phyloP scores from a whole-genome alignment of 1,140 invertebrate genomes.

The Drosophila grimshawi region DNA sequence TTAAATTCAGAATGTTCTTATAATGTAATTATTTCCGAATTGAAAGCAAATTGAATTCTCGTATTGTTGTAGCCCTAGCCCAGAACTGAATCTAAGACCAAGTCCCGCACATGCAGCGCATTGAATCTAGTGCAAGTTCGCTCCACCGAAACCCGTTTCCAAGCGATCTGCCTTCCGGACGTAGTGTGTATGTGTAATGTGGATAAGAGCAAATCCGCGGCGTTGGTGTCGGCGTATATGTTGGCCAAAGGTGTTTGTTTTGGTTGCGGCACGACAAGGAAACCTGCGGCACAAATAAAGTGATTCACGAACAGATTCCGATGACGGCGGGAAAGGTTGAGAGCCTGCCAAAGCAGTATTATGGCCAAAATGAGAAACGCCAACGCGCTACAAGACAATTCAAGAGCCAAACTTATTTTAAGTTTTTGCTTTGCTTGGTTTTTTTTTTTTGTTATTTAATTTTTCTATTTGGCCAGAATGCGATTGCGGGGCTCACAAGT shows the following conservation, averaged over 20 bases:
- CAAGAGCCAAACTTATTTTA: slow-evolving; percentile 45
- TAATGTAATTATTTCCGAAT: neutral
- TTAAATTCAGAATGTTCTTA: neutral
- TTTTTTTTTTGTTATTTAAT: slow-evolving; percentile 3
- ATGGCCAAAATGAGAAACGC: slow-evolving; percentile 55
- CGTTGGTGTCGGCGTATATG: slow-evolving; percentile 46
- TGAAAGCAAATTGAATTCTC: slow-evolving; percentile 1
- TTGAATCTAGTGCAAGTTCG: slow-evolving; percentile 80
- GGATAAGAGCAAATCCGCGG: slow-evolving; percentile 10
- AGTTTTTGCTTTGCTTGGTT: neutral
- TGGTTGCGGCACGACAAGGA: slow-evolving; percentile 38
- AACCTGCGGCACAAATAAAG: slow-evolving; percentile 67
- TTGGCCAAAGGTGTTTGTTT: slow-evolving; percentile 43
- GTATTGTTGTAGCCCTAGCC: slow-evolving; percentile 52
- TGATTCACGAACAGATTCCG: slow-evolving; percentile 76
- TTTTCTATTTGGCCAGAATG: slow-evolving; percentile 55
- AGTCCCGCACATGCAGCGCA: slow-evolving; percentile 47
- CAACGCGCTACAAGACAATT: slow-evolving; percentile 58
- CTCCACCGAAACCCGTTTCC: slow-evolving; percentile 74
- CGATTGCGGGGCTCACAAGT: slow-evolving; percentile 44
- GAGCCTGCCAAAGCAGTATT: slow-evolving; percentile 32
- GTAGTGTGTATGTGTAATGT: slow-evolving; percentile 7
- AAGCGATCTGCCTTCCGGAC: slow-evolving; percentile 70
- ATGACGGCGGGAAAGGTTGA: slow-evolving; percentile 41
- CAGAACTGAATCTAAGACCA: slow-evolving; percentile 48